Base-by-base conservation (phyloP, 2,113 vertebrate genomes). In the Felis catus region DNA sequence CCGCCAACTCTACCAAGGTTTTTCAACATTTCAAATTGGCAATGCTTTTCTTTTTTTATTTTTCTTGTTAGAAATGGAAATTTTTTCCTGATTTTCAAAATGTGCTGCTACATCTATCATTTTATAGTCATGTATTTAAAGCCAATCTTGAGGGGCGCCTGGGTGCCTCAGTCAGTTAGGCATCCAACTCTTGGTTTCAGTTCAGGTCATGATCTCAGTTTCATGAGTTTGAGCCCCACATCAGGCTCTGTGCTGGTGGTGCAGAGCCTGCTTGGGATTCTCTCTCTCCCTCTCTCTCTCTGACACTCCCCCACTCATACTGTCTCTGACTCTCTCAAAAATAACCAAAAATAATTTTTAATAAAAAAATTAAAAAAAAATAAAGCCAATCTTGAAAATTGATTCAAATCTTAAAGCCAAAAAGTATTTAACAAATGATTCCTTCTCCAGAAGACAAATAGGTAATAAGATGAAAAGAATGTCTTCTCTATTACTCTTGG, bases 351-450 rank as follows among this genome's bases (percentile, higher is more conserved):
- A 61, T 23, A 61, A 61, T 9, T 6, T 61, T 61, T 3, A 61
- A 61, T 7, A 61, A 61, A 61, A 61, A 58, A 58, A 7, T 23
- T 41, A 41, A 7, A 23, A 61, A 61, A 61, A 61, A 23, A 61
- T 94, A 63, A 97, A 96, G 41, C 14, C n/a, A 96, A 91, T 33
- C 23, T 94, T 91, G 41, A 91, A 91, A 93, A 95, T 76, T 80
- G 85, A 36, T 80, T 93, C 41, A 91, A 97, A 96, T 6, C 68
- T 31, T 33, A 65, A 84, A 91, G 10, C 7, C 55, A 87, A 84
- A 86, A 87, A 61, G 2, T 92, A 95, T 86, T 87, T 95, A 90
- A 79, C 23, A 90, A 92, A 78, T 9, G 55, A 48, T 79, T 15
- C 13, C 87, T 90, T 81, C 73, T 73, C 39, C 31, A 95, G 27